A percentile compares a stretch with the other conserved stretches of the same genome.
Evolutionary conservation across 1,140 invertebrate species (phyloP).

Genomic region (Matsumurasca onukii): DNA sequence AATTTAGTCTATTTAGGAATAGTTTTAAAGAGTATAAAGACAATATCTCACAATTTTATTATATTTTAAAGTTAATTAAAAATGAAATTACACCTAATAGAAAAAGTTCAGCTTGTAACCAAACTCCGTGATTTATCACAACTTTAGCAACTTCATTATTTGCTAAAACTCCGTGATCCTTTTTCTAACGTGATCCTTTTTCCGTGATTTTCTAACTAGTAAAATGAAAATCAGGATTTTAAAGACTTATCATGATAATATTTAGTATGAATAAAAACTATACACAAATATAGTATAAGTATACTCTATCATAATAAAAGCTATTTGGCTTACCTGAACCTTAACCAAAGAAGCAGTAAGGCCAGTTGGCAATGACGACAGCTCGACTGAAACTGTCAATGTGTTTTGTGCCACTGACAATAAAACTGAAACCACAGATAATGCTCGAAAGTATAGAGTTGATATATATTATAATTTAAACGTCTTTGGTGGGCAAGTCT

Average conservation of each 20-base stretch:
- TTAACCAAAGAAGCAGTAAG: neutral
- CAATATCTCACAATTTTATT: no score
- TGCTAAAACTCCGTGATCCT: neutral
- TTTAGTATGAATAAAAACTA: neutral
- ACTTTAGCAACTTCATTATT: neutral
- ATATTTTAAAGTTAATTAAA: no score
- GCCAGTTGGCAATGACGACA: neutral
- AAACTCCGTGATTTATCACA: neutral
- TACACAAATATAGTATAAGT: neutral
- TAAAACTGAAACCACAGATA: neutral
- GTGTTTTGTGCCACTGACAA: neutral
- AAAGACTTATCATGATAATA: neutral
- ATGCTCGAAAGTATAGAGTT: neutral
- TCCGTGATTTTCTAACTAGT: neutral
- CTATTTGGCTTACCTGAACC: neutral
- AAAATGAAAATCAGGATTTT: neutral
- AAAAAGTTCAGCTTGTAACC: neutral
- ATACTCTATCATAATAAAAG: neutral
- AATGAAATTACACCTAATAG: neutral
- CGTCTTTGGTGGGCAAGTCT: neutral
- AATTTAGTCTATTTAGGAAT: no score
- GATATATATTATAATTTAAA: neutral
- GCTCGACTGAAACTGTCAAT: neutral
- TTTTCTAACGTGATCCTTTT: no score
- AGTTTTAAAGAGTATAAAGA: neutral